These are phyloP conservation scores for Myiothlypis chrysogaster DNA, from an alignment of 2,797 vertebrate genomes.

Conservation along the genomic window DNA sequence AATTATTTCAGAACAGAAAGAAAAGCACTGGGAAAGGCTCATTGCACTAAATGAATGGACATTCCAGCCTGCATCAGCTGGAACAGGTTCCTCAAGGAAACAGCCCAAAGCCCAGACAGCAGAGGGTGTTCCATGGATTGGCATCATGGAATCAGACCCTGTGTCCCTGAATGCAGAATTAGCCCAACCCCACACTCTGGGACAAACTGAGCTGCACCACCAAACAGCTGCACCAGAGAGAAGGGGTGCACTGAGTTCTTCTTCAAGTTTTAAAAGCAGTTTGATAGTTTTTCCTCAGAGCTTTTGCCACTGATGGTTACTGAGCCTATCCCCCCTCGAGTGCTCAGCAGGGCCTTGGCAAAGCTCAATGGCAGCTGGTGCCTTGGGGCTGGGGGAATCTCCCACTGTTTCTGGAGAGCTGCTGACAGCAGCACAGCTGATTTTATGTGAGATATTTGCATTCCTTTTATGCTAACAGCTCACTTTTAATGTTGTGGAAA, in stretches of 20 bases:
- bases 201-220: not conserved
- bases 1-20: not conserved
- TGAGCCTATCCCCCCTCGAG: not conserved
- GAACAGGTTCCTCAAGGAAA: not conserved
- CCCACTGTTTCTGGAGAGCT: not conserved
- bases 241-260: not conserved
- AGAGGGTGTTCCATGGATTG: rapidly evolving
- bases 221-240: rapidly evolving
- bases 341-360: not conserved
- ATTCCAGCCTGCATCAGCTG: not conserved
- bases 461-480: not conserved
- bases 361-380: not conserved
- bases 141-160: rapidly evolving
- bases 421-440: not conserved
- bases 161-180: rapidly evolving
- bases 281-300: not conserved
- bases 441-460: not conserved
- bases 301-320: not conserved
- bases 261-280: not conserved
- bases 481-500: not conserved
- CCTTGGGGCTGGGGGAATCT: not conserved
- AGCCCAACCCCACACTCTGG: rapidly evolving
- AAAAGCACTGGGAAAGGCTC: not conserved
- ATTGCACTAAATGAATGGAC: not conserved
- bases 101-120: not conserved